Base-by-base conservation (phyloP, 2,113 vertebrate genomes). In the Channa argus region DNA sequence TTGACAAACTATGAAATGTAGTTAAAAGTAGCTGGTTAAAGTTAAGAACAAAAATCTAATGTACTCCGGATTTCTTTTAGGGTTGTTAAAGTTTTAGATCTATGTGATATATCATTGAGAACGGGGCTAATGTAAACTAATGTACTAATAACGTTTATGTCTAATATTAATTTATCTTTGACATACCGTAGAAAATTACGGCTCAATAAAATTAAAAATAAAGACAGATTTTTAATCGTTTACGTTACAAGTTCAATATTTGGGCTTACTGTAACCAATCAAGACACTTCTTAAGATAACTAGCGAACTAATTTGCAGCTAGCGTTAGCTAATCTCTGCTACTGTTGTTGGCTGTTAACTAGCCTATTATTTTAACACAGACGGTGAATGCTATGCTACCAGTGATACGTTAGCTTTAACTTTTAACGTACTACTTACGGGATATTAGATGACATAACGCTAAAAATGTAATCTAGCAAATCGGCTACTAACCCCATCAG, bases 351-450 rank as follows among this genome's bases (percentile, higher is more conserved):
- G 2, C 55, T 50, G 65, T 54, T 63, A 63, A 51, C 52, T 10
- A 2, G 47, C 33, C 14, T 70, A 64, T 43, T 8, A 36, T 66
- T 24, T 80, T 60, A 66, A 76, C 39, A 41, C 6, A 41, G 6
- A 4, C 39, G 24, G 2, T n/a, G 12, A 24, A 24, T 24, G 24
- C 24, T 15, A 3, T 73, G 79, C 76, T 82, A 74, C 50, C 55
- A 36, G 15, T 13, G 34, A 51, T 36, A 38, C 11, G 5, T 54
- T 69, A 41, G 73, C 63, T 75, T 72, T 71, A 41, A 76, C 63
- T 75, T 72, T 71, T 38, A 74, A 74, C 47, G 10, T 44, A 24
- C 66, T 11, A 11, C 39, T 49, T 15, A 62, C 33, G 8, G 24
- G 12, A 47, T 11, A 61, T 3, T 24, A 8, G 24, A 24, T 24